Conservation (phyloP, 2,888 invertebrate genomes). For the Rhingia campestris region DNA sequence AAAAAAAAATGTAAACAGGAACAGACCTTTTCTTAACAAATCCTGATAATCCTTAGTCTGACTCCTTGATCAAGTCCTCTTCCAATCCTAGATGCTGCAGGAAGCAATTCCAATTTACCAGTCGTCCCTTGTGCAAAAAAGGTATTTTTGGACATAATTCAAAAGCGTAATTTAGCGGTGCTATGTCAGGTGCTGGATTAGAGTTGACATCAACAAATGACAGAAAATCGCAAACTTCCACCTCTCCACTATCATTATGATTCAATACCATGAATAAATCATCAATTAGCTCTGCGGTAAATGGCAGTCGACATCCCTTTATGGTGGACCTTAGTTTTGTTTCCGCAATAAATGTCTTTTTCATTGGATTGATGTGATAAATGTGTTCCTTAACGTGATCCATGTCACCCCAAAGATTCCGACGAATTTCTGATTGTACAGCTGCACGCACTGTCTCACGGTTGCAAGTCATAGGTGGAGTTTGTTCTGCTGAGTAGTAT, state of each 20-base stretch:
- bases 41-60: slow-evolving; percentile 18
- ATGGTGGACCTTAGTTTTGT: slow-evolving; percentile 86
- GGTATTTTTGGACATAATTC: slow-evolving; percentile 81
- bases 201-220: slow-evolving; percentile 87
- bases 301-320: slow-evolving; percentile 88
- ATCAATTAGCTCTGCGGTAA: slow-evolving; percentile 87
- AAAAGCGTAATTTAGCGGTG: slow-evolving; percentile 81
- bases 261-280: slow-evolving; percentile 86
- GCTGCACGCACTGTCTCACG: slow-evolving; percentile 85
- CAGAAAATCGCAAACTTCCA: slow-evolving; percentile 88
- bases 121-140: slow-evolving; percentile 80
- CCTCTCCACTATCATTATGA: slow-evolving; percentile 86
- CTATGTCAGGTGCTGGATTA: slow-evolving; percentile 80
- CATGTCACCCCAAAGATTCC: slow-evolving; percentile 89
- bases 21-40: not conserved
- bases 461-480: slow-evolving; percentile 82
- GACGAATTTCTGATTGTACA: slow-evolving; percentile 88
- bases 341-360: slow-evolving; percentile 85
- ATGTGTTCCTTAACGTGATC: slow-evolving; percentile 86
- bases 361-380: slow-evolving; percentile 84
- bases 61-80: slow-evolving; percentile 76
- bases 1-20: not conserved
- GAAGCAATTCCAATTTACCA: slow-evolving; percentile 81
- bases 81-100: slow-evolving; percentile 80
- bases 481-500: slow-evolving; percentile 87